Percentiles rank a stretch among this genome's conserved stretches.
Conservation (phyloP, 2,888 invertebrate species). For the Trichopria drosophilae region DNA sequence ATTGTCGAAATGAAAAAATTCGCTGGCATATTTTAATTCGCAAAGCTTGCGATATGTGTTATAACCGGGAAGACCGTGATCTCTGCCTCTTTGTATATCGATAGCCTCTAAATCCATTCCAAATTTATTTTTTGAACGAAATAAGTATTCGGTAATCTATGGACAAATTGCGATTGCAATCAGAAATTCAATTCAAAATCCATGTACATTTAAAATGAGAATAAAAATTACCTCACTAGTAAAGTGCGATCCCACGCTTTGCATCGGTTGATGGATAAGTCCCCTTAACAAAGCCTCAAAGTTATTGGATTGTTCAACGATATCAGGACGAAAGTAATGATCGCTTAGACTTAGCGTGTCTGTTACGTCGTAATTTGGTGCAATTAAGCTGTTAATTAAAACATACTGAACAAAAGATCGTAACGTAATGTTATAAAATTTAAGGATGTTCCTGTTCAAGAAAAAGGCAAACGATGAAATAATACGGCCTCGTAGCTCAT, state of each 20-base stretch:
- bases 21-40: constrained; percentile 46
- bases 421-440: neutral
- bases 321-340: constrained; percentile 63
- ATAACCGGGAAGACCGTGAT: constrained; percentile 68
- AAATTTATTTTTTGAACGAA: constrained; percentile 47
- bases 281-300: constrained; percentile 65
- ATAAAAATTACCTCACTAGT: constrained; percentile 57
- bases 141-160: constrained; percentile 54
- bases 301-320: constrained; percentile 59
- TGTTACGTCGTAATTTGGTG: constrained; percentile 15
- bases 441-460: neutral
- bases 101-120: constrained; percentile 68
- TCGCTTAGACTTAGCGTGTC: constrained; percentile 60
- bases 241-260: constrained; percentile 64
- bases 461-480: neutral
- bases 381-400: constrained; percentile 21
- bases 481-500: neutral
- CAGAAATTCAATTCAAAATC: too few species aligned
- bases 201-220: neutral
- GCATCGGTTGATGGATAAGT: constrained; percentile 62
- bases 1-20: constrained; percentile 52
- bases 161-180: too few species aligned
- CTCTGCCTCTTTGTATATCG: constrained; percentile 68
- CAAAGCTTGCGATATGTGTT: constrained; percentile 65
- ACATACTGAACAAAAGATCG: neutral